Evolutionary conservation across 2,888 invertebrate genomes (phyloP).

Genomic region (Ormyrus labotus): DNA sequence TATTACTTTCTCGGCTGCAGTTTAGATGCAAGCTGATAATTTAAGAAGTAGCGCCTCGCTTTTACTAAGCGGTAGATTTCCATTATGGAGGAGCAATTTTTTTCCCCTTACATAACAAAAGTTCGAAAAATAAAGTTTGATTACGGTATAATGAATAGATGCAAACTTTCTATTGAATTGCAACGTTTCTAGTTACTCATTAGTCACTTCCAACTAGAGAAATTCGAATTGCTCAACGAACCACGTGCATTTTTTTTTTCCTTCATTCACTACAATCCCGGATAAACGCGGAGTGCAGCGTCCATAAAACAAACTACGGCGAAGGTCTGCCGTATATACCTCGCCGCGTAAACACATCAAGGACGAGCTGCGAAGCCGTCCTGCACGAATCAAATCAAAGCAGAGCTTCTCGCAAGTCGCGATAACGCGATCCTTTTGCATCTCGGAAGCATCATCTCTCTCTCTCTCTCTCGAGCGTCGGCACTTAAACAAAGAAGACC

Average conservation of each 20-base stretch:
- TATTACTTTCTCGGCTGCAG: not conserved
- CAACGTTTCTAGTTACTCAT: slow-evolving; percentile 6
- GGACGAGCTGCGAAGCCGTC: too few species aligned
- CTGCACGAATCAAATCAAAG: too few species aligned
- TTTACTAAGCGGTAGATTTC: slow-evolving; percentile 5
- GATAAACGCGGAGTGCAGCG: too few species aligned
- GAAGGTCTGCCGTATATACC: too few species aligned
- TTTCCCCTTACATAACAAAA: slow-evolving; percentile 45
- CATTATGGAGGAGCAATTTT: slow-evolving; percentile 4
- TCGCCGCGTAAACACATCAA: too few species aligned
- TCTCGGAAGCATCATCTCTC: too few species aligned
- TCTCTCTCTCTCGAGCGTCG: not conserved
- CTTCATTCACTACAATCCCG: too few species aligned
- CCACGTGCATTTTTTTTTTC: too few species aligned
- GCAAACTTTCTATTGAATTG: slow-evolving; percentile 50
- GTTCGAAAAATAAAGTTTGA: slow-evolving; percentile 33
- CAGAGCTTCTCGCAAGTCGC: too few species aligned
- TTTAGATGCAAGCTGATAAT: slow-evolving; percentile 1
- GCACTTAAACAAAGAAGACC: slow-evolving; percentile 36
- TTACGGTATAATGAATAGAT: slow-evolving; percentile 35
- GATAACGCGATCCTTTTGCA: too few species aligned
- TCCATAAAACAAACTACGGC: too few species aligned
- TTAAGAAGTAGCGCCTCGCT: not conserved
- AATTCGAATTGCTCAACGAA: too few species aligned
- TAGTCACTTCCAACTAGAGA: slow-evolving; percentile 18